These are phyloP conservation scores for Diploptera punctata DNA, from an alignment of 2,888 invertebrate species.

Conservation along the genomic window DNA sequence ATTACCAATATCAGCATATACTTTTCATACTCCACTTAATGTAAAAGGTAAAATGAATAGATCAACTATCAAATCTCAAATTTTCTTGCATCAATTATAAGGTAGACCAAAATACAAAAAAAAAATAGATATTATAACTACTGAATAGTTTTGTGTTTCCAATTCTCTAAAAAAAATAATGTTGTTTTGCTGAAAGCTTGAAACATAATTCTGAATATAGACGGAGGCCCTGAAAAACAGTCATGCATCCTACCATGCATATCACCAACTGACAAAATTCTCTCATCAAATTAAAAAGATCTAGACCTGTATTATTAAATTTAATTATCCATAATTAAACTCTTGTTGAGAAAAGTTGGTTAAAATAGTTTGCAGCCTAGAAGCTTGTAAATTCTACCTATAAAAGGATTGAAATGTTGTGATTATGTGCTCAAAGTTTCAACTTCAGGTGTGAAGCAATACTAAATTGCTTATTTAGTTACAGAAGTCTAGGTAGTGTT, in stretches of 20 bases:
- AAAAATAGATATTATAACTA: too few relatives aligned
- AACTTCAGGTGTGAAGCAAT: neutral
- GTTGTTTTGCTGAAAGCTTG: too few relatives aligned
- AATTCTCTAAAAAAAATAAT: too few relatives aligned
- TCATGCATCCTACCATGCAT: conserved; percentile 18
- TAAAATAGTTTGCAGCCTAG: neutral
- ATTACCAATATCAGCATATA: too few relatives aligned
- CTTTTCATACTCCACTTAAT: too few relatives aligned
- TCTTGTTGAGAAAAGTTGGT: neutral
- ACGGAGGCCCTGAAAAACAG: too few relatives aligned
- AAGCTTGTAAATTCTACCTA: neutral
- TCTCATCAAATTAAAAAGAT: neutral
- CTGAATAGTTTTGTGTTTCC: too few relatives aligned
- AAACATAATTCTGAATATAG: too few relatives aligned
- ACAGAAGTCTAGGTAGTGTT: too few relatives aligned
- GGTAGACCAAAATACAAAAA: conserved; percentile 1
- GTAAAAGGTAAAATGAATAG: too few relatives aligned
- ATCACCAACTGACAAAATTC: neutral
- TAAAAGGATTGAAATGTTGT: neutral
- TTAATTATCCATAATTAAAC: neutral
- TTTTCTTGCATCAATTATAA: neutral
- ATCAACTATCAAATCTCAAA: too few relatives aligned
- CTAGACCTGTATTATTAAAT: neutral
- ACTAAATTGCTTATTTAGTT: too few relatives aligned
- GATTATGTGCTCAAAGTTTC: neutral